A percentile compares a stretch with the other conserved stretches of the same genome.
Conservation (phyloP, 2,113 vertebrate genomes). For the Vulpes ferrilata region DNA sequence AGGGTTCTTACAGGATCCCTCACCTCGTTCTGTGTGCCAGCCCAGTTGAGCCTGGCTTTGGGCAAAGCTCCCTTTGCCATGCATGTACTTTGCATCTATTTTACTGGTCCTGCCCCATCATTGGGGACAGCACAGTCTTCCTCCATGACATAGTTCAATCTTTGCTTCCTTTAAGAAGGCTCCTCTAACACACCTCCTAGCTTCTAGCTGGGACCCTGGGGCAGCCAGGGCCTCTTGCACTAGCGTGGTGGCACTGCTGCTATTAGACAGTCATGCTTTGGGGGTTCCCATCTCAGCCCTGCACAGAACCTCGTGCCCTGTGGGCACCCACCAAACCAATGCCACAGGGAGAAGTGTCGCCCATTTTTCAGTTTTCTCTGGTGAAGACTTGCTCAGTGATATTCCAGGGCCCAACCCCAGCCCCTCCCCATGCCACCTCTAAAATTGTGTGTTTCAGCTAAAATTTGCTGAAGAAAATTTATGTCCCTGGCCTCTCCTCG, state of each 20-base stretch:
- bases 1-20: neutral
- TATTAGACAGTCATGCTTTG: neutral
- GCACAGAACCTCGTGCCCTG: neutral
- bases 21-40: neutral
- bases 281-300: neutral
- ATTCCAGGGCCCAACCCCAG: neutral
- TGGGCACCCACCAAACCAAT: rapidly evolving
- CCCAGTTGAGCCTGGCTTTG: neutral
- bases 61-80: neutral
- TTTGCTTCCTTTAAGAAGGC: neutral
- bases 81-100: neutral
- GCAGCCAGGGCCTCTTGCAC: neutral
- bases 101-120: too few relatives aligned
- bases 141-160: neutral
- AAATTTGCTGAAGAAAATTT: slow-evolving; percentile 28
- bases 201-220: neutral
- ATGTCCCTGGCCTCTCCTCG: neutral
- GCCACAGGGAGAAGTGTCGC: neutral
- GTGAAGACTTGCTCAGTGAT: neutral
- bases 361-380: neutral
- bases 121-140: neutral
- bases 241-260: neutral
- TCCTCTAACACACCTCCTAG: neutral
- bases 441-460: neutral
- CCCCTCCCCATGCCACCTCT: neutral